Percentiles rank a stretch among this genome's conserved stretches.
Conservation (phyloP, 92 coral and sea anemone genomes). For the Pocillopora grandis region DNA sequence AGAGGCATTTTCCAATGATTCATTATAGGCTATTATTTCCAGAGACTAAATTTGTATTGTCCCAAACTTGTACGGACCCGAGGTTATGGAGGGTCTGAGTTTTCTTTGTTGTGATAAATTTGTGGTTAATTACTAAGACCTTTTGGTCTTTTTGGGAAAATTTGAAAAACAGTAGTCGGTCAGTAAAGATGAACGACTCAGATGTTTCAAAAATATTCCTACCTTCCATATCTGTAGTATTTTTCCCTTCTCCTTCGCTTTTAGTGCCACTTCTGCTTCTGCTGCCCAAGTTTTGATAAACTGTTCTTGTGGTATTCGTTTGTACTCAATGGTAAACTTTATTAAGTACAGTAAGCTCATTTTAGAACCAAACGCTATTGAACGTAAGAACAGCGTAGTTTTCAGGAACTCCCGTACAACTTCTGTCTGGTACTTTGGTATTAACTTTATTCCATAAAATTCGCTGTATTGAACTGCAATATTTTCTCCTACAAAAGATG, state of each 20-base stretch:
- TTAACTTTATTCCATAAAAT: too few relatives aligned
- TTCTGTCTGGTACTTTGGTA: neutral
- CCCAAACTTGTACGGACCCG: too few relatives aligned
- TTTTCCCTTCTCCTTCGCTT: constrained; percentile 40
- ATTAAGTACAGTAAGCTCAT: constrained; percentile 53
- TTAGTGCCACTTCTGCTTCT: constrained; percentile 40
- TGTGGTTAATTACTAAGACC: too few relatives aligned
- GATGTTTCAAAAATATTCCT: neutral
- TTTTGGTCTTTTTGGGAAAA: too few relatives aligned
- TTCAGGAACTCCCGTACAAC: neutral
- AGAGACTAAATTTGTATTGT: too few relatives aligned
- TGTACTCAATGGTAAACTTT: constrained; percentile 40
- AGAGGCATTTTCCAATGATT: too few relatives aligned
- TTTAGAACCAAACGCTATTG: neutral
- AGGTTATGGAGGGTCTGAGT: too few relatives aligned
- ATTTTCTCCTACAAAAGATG: too few relatives aligned
- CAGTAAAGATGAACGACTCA: too few relatives aligned
- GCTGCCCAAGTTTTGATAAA: constrained; percentile 32
- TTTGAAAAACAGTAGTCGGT: neutral
- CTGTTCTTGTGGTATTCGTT: constrained; percentile 43
- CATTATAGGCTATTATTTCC: too few relatives aligned
- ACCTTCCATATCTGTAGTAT: constrained; percentile 57
- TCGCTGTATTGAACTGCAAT: too few relatives aligned
- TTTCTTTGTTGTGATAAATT: too few relatives aligned
- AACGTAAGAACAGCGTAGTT: neutral